phyloP scores from a whole-genome alignment of 1,140 invertebrate species.

The Zaprionus gabonicus region DNA sequence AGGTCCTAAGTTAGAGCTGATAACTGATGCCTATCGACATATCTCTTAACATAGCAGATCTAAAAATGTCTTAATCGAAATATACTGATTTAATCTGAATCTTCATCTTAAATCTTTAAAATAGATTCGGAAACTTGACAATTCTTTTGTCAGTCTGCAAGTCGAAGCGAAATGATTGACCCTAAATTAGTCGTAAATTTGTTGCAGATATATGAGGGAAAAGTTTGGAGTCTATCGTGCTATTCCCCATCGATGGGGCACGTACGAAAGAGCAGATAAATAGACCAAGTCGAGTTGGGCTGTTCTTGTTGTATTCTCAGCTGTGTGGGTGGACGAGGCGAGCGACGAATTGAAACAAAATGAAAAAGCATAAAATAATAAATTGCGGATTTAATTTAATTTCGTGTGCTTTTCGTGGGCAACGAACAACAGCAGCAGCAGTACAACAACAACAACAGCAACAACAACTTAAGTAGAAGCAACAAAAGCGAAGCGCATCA shows the following conservation, averaged over 20 bases:
- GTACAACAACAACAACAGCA: background rate
- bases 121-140: no score
- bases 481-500: conserved; percentile 61
- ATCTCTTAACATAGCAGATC: no score
- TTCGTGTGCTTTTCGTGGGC: conserved; percentile 31
- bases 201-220: conserved; percentile 1
- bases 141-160: no score
- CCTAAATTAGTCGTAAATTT: conserved; percentile 3
- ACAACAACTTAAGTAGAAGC: conserved; percentile 12
- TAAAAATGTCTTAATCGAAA: no score
- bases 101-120: no score
- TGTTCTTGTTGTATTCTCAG: background rate
- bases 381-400: conserved; percentile 79
- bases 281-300: background rate
- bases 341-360: conserved; percentile 48
- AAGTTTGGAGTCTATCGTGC: background rate
- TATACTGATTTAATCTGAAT: no score
- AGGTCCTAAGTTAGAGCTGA: no score
- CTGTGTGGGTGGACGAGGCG: background rate
- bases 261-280: background rate
- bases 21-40: no score
- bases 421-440: conserved; percentile 2
- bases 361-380: conserved; percentile 74
- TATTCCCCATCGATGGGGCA: background rate
- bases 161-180: background rate